These are phyloP conservation scores for Spatulosminthurus flaviceps DNA, from an alignment of 2,888 invertebrate species.

Conservation along the genomic window DNA sequence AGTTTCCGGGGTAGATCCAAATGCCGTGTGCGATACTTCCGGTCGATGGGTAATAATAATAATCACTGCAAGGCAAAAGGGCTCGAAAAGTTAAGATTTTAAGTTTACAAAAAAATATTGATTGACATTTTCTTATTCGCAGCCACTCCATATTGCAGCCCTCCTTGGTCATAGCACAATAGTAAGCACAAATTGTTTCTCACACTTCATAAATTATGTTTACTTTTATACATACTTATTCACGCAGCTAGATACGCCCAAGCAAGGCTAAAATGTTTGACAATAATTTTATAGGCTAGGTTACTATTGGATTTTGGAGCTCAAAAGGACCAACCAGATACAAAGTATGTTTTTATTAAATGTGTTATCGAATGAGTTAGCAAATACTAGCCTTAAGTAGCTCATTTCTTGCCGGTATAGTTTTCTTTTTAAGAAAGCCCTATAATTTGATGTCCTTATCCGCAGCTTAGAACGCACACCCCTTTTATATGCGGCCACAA, in stretches of 20 bases:
- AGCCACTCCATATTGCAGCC: slow-evolving; percentile 62
- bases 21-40: slow-evolving; percentile 63
- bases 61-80: too few species aligned
- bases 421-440: too few species aligned
- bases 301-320: slow-evolving; percentile 62
- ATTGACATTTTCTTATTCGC: background rate
- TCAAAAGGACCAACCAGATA: slow-evolving; percentile 64
- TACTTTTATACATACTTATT: background rate
- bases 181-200: slow-evolving; percentile 47
- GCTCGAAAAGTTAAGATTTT: too few species aligned
- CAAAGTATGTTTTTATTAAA: slow-evolving; percentile 42
- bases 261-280: too few species aligned
- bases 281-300: slow-evolving; percentile 57
- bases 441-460: background rate
- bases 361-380: background rate
- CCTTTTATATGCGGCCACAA: slow-evolving; percentile 62
- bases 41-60: slow-evolving; percentile 57
- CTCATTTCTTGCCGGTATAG: too few species aligned
- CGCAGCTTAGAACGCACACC: slow-evolving; percentile 60
- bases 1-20: slow-evolving; percentile 62
- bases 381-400: too few species aligned
- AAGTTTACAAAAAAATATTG: too few species aligned
- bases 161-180: slow-evolving; percentile 59
- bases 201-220: background rate
- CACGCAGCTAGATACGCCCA: too few species aligned